Evolutionary conservation across 2,888 invertebrate species (phyloP).

Genomic region (Limnephilus rhombicus): DNA sequence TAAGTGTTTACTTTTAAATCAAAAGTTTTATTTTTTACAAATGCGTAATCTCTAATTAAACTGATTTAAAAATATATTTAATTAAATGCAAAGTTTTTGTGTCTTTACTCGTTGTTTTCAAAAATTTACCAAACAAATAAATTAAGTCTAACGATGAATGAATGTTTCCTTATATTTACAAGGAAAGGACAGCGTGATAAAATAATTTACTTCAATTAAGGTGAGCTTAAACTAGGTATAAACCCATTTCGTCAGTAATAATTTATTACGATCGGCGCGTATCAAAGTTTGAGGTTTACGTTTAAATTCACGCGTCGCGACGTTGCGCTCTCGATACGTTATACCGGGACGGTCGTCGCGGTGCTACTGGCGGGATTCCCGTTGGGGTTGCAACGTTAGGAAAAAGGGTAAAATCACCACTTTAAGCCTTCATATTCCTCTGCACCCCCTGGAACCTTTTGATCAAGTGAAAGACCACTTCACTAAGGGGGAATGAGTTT

Average conservation of each 20-base stretch:
- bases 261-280: conserved; percentile 37
- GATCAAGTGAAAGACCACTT: conserved; percentile 41
- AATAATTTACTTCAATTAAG: conserved; percentile 1
- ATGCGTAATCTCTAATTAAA: background rate
- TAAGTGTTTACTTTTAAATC: background rate
- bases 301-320: background rate
- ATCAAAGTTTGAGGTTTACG: background rate
- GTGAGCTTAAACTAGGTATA: background rate
- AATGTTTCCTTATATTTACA: background rate
- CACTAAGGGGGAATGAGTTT: conserved; percentile 11
- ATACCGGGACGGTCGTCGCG: conserved; percentile 35
- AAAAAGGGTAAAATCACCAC: conserved; percentile 17
- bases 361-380: conserved; percentile 35
- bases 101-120: background rate
- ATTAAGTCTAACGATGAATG: no score
- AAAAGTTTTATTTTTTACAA: background rate
- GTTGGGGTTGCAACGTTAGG: background rate
- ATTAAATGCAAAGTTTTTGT: background rate
- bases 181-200: background rate
- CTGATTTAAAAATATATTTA: background rate
- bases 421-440: background rate
- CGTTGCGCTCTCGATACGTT: background rate
- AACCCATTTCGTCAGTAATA: conserved; percentile 34
- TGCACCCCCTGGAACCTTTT: conserved; percentile 17
- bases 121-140: background rate